A percentile compares a stretch with the other conserved stretches of the same genome.
Conservation (phyloP, 2,113 vertebrate species). For the Burhinus bistriatus region DNA sequence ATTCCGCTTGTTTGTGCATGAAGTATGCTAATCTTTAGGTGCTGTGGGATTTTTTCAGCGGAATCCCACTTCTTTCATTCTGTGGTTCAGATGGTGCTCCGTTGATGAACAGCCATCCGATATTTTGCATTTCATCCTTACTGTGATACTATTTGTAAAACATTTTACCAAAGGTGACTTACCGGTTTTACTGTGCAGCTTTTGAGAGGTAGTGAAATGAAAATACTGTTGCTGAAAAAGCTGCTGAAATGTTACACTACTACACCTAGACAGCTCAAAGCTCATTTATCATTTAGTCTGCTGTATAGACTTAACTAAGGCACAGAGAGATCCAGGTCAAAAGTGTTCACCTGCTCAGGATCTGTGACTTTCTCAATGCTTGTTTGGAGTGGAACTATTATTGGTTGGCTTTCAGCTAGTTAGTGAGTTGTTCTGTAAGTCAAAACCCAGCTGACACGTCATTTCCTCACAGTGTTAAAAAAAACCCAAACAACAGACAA, state of each 20-base stretch:
- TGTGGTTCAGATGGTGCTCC: not conserved
- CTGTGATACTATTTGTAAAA: not conserved
- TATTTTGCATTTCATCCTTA: not conserved
- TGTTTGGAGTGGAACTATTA: not conserved
- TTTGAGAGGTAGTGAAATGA: not conserved
- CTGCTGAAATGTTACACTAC: not conserved
- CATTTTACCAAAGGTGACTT: not conserved
- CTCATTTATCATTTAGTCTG: not conserved
- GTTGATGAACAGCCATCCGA: accelerated
- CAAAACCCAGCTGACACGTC: not conserved
- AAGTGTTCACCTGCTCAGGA: not conserved
- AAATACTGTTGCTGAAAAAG: not conserved
- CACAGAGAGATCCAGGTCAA: not conserved
- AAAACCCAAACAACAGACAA: too few relatives aligned
- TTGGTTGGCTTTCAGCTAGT: not conserved
- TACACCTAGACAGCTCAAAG: not conserved
- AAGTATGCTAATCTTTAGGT: not conserved
- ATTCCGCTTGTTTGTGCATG: not conserved
- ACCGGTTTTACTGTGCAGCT: not conserved
- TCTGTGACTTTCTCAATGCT: not conserved
- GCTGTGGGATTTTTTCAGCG: not conserved
- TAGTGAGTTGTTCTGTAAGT: not conserved
- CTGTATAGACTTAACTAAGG: not conserved
- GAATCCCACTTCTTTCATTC: not conserved
- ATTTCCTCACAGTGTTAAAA: accelerated